Conservation (phyloP, 2,797 vertebrate species). For the Hippocampus kuda region DNA sequence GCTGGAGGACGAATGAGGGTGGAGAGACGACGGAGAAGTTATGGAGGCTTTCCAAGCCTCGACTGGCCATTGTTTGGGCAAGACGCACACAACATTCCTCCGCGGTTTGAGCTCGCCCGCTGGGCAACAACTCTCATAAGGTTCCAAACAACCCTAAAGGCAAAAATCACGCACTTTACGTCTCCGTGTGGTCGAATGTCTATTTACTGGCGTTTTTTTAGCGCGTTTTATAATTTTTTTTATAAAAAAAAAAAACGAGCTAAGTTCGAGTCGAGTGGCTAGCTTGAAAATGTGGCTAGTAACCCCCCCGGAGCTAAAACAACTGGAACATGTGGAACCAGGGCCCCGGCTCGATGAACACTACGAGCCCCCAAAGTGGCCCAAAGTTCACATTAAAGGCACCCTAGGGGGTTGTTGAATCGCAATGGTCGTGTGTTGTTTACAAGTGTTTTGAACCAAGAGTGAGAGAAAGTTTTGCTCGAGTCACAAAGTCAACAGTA, state of each 20-base stretch:
- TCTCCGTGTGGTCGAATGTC: background rate
- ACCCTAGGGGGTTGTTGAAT: background rate
- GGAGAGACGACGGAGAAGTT: background rate
- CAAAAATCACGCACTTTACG: background rate
- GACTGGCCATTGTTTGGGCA: conserved; percentile 62
- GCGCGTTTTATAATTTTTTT: background rate
- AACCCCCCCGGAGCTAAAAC: conserved; percentile 35
- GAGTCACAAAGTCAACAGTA: conserved; percentile 22
- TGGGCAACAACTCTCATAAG: conserved; percentile 32
- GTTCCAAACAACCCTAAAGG: background rate
- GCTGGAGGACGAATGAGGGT: background rate
- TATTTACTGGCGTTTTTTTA: background rate
- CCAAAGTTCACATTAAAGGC: fast-evolving
- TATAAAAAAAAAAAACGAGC: background rate
- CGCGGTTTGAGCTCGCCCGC: conserved; percentile 45
- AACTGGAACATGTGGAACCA: conserved; percentile 45
- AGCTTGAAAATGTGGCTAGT: conserved; percentile 56
- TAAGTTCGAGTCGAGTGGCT: conserved; percentile 21
- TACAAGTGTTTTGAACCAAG: background rate
- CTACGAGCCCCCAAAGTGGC: background rate
- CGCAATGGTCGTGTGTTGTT: background rate
- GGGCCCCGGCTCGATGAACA: conserved; percentile 14
- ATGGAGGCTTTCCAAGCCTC: background rate
- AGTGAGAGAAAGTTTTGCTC: conserved; percentile 51
- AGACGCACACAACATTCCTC: conserved; percentile 55